Conservation (phyloP, 2,113 vertebrate species). For the Oreochromis spilurus region DNA sequence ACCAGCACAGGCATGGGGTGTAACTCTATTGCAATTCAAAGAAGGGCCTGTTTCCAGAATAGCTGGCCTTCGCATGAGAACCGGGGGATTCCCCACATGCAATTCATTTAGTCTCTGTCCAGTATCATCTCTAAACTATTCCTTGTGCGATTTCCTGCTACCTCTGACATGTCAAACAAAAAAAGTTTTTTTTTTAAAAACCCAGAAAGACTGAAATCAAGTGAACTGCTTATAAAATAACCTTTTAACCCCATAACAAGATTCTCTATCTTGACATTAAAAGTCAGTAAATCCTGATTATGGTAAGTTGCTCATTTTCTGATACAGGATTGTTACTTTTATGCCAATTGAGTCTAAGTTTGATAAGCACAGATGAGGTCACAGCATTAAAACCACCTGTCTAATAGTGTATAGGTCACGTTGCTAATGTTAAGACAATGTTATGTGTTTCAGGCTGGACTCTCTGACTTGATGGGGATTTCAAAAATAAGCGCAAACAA, state of each 20-base stretch:
- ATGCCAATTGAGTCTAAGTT: not conserved
- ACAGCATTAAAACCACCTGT: not conserved
- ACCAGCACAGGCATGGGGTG: not conserved
- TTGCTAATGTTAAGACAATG: not conserved
- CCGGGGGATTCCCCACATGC: constrained; percentile 50
- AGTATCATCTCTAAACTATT: constrained; percentile 8
- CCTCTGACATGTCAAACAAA: not conserved
- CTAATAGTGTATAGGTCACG: not conserved
- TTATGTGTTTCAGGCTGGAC: not conserved
- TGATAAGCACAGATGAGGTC: not conserved
- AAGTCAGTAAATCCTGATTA: not conserved
- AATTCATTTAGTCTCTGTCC: not conserved
- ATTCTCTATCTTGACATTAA: not conserved
- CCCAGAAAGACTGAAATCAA: not conserved
- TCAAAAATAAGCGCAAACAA: not conserved
- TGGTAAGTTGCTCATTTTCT: not conserved
- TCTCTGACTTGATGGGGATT: not conserved
- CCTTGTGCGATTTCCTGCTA: not conserved
- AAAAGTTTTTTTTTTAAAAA: not conserved
- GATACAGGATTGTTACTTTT: not conserved
- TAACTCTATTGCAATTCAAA: not conserved
- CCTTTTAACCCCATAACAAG: not conserved
- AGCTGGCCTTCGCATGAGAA: constrained; percentile 53
- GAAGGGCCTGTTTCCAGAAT: constrained; percentile 56
- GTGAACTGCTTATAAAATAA: not conserved